These are phyloP conservation scores for Orcinus orca DNA, from an alignment of 2,113 vertebrate species.

Conservation along the genomic window DNA sequence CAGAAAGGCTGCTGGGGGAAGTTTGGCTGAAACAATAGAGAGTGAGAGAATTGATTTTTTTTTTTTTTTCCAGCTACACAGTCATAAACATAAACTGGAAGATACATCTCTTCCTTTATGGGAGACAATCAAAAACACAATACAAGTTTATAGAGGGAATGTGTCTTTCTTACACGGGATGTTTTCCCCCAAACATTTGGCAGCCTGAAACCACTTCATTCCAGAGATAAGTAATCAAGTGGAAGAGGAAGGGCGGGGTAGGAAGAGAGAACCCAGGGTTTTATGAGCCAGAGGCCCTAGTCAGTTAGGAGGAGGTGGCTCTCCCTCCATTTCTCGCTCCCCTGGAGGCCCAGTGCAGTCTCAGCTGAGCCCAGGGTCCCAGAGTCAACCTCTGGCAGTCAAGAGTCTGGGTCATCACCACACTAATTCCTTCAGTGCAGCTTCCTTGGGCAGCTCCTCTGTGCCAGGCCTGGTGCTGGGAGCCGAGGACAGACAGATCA, in stretches of 20 bases:
- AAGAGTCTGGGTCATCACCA: neutral
- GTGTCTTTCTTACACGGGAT: conserved; percentile 22
- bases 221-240: conserved; percentile 24
- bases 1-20: neutral
- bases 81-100: conserved; percentile 62
- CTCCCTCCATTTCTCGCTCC: neutral
- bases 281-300: neutral
- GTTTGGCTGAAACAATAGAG: neutral
- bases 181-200: conserved; percentile 15
- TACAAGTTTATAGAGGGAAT: conserved; percentile 62
- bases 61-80: neutral
- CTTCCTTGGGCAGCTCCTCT: neutral
- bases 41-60: conserved; percentile 50
- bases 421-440: neutral
- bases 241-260: neutral
- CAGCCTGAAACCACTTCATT: conserved; percentile 49
- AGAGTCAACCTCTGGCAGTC: neutral
- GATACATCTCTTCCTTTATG: conserved; percentile 60
- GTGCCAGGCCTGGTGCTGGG: neutral
- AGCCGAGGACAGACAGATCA: neutral
- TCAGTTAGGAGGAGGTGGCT: neutral
- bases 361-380: neutral
- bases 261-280: neutral
- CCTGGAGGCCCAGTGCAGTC: neutral
- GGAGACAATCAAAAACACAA: conserved; percentile 63